Evolutionary conservation across 2,888 invertebrate species (phyloP).

Genomic region (Arrhopalites spinosus): DNA sequence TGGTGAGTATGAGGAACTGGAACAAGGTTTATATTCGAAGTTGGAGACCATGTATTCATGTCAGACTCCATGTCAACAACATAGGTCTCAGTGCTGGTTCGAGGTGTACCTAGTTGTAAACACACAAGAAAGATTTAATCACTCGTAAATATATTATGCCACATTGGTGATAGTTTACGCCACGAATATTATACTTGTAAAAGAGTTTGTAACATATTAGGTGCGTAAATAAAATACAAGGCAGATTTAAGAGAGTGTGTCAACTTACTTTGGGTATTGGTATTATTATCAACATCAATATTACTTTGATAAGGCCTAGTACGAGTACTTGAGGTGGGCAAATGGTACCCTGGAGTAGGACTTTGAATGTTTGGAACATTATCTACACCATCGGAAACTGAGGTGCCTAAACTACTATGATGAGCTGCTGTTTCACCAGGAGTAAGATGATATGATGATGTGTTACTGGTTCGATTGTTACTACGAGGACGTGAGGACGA

Average conservation of each 20-base stretch:
- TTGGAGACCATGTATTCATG: slow-evolving; percentile 35
- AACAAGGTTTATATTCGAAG: neutral
- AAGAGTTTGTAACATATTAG: too few relatives aligned
- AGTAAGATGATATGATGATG: neutral
- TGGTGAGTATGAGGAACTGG: slow-evolving; percentile 6
- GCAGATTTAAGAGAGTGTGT: neutral
- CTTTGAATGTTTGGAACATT: neutral
- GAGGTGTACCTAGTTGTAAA: slow-evolving; percentile 11
- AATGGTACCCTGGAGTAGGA: neutral
- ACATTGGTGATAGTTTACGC: too few relatives aligned
- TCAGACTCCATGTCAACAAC: slow-evolving; percentile 48
- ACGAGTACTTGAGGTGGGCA: neutral
- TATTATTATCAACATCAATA: slow-evolving; percentile 28
- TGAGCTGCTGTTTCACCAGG: neutral
- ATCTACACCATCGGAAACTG: neutral
- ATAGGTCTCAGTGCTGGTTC: slow-evolving; percentile 41
- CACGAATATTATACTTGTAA: too few relatives aligned
- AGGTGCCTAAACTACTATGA: too few relatives aligned
- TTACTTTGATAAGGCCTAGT: slow-evolving; percentile 37
- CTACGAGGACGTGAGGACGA: neutral
- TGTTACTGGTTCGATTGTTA: neutral
- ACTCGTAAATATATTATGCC: neutral
- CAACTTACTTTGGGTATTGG: slow-evolving; percentile 9
- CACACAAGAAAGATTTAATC: neutral
- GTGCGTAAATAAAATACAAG: neutral